These are phyloP conservation scores for Xerus inauris DNA, from an alignment of 2,113 vertebrate species.

Conservation along the genomic window DNA sequence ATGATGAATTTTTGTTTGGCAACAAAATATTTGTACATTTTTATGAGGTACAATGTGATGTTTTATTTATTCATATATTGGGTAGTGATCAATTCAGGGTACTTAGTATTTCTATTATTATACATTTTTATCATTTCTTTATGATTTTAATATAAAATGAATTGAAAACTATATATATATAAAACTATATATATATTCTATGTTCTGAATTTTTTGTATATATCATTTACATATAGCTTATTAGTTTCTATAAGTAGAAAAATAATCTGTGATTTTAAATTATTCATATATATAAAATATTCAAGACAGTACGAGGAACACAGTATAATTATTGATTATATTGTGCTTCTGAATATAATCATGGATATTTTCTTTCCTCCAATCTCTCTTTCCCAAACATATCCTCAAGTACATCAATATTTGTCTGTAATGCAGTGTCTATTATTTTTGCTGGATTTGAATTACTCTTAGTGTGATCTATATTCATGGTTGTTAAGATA, in stretches of 20 bases:
- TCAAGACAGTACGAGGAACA: neutral
- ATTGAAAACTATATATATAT: neutral
- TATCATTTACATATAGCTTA: neutral
- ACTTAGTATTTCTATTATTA: neutral
- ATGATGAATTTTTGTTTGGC: neutral
- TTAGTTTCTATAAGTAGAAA: neutral
- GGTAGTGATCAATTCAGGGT: fast-evolving
- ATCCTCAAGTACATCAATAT: neutral
- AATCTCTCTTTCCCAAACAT: neutral
- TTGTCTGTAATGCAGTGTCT: neutral
- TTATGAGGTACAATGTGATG: neutral
- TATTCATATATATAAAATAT: neutral
- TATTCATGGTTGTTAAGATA: neutral
- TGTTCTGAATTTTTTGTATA: neutral
- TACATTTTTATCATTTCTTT: too few species aligned
- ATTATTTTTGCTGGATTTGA: neutral
- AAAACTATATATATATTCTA: neutral
- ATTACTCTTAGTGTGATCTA: neutral
- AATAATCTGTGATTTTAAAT: neutral
- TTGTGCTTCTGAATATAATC: neutral
- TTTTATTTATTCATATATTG: neutral
- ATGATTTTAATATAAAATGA: neutral
- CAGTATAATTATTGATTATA: neutral
- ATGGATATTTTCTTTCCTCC: neutral
- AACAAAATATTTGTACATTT: neutral